phyloP scores from a whole-genome alignment of 1,140 invertebrate genomes.

The Ips nitidus region DNA sequence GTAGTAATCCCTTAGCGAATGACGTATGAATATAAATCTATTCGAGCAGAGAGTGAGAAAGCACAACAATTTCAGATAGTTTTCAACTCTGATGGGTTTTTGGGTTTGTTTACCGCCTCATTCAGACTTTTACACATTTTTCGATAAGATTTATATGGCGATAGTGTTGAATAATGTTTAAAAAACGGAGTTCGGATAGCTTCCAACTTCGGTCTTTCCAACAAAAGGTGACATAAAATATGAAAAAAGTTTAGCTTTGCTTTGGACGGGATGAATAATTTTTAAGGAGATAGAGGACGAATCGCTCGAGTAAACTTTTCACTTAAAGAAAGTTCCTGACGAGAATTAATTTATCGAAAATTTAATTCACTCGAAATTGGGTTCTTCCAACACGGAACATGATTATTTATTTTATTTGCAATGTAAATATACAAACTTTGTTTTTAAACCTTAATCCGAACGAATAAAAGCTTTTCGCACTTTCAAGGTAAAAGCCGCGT shows the following conservation, averaged over 20 bases:
- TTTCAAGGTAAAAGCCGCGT: not conserved
- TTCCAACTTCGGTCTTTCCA: slow-evolving; percentile 10
- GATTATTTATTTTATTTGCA: slow-evolving; percentile 9
- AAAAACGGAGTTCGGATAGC: slow-evolving; percentile 18
- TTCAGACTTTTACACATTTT: slow-evolving; percentile 16
- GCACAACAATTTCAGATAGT: too few relatives aligned
- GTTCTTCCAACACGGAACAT: slow-evolving; percentile 9
- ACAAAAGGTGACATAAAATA: slow-evolving; percentile 29
- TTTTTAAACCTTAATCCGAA: not conserved
- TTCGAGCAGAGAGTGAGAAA: too few relatives aligned
- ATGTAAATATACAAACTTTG: slow-evolving; percentile 10
- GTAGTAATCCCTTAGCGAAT: too few relatives aligned
- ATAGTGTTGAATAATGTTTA: slow-evolving; percentile 25
- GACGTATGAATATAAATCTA: too few relatives aligned
- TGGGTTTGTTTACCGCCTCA: slow-evolving; percentile 11
- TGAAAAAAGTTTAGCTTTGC: slow-evolving; percentile 29
- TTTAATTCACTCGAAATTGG: slow-evolving; percentile 8
- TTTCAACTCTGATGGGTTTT: not conserved
- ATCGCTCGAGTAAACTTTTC: slow-evolving; percentile 23
- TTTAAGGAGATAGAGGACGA: slow-evolving; percentile 25
- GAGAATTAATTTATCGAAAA: slow-evolving; percentile 19
- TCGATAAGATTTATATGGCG: slow-evolving; percentile 21
- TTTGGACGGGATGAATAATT: slow-evolving; percentile 26
- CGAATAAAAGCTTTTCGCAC: too few relatives aligned
- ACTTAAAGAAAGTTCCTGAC: slow-evolving; percentile 20